These are phyloP conservation scores for Gymnarchus niloticus DNA, from an alignment of 2,113 vertebrate species.

Conservation along the genomic window DNA sequence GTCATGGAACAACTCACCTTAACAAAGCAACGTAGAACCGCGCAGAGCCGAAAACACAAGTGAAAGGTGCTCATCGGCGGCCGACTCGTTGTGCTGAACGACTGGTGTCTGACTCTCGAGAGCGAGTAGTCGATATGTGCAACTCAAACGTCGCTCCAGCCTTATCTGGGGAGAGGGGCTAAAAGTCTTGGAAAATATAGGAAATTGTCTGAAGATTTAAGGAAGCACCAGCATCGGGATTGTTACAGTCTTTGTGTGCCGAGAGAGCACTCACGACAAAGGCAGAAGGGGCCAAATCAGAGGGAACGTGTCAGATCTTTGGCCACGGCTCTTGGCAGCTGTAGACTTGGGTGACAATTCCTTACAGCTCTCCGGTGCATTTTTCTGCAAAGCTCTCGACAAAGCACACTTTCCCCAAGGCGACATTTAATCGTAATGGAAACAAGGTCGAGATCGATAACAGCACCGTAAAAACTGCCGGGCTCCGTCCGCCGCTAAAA, in stretches of 20 bases:
- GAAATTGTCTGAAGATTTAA: not conserved
- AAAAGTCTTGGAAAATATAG: not conserved
- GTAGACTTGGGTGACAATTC: not conserved
- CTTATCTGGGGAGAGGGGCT: not conserved
- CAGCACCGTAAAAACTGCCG: not conserved
- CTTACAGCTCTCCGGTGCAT: not conserved
- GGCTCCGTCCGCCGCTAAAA: not conserved
- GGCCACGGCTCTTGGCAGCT: not conserved
- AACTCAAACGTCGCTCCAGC: too few relatives aligned
- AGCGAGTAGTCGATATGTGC: not conserved
- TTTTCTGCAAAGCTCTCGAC: not conserved
- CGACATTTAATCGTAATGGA: not conserved
- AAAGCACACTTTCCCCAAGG: not conserved
- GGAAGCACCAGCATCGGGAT: not conserved
- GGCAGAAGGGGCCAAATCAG: not conserved
- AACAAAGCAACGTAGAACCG: too few relatives aligned
- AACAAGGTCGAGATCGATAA: constrained; percentile 5
- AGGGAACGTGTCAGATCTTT: not conserved
- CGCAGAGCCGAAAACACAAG: not conserved
- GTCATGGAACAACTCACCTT: too few relatives aligned
- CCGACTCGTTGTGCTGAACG: too few relatives aligned
- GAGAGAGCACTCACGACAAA: not conserved
- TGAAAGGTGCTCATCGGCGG: too few relatives aligned
- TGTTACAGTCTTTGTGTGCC: not conserved
- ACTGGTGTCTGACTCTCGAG: too few relatives aligned